These are phyloP conservation scores for Amblyjoppa proteus DNA, from an alignment of 2,888 invertebrate genomes.

Conservation along the genomic window DNA sequence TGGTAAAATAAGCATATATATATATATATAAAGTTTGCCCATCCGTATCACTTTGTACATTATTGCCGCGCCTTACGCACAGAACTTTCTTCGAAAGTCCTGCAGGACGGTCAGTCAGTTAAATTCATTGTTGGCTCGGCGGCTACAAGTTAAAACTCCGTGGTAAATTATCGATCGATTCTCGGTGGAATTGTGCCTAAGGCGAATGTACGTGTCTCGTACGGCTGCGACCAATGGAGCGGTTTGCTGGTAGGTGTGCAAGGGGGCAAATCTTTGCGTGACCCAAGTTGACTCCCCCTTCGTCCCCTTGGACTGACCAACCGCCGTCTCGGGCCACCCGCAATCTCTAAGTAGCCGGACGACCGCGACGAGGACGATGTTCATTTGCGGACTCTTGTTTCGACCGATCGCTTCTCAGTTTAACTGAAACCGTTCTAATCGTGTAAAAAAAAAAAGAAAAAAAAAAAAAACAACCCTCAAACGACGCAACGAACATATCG, in stretches of 20 bases:
- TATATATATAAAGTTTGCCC: background rate
- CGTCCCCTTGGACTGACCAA: conserved; percentile 78
- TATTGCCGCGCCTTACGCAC: background rate
- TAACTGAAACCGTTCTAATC: too few relatives aligned
- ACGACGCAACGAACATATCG: too few relatives aligned
- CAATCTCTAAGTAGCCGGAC: conserved; percentile 78
- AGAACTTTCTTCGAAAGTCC: background rate
- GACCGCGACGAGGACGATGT: conserved; percentile 71
- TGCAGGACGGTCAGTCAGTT: background rate
- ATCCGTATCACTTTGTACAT: background rate
- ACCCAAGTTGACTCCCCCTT: conserved; percentile 73
- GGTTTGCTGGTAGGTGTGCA: conserved; percentile 68
- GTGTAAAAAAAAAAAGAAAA: too few relatives aligned
- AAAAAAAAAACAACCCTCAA: too few relatives aligned
- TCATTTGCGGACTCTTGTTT: conserved; percentile 68
- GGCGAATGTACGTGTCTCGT: conserved; percentile 9
- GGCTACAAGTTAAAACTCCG: conserved; percentile 50
- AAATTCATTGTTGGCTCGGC: conserved; percentile 13
- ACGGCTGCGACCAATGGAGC: conserved; percentile 22
- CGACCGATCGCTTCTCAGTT: conserved; percentile 38
- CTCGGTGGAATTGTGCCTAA: conserved; percentile 3
- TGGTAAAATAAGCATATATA: too few relatives aligned
- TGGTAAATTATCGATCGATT: conserved; percentile 60
- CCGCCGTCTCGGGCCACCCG: conserved; percentile 80
- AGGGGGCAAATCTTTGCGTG: conserved; percentile 82